phyloP scores from a whole-genome alignment of 2,113 vertebrate genomes.

The Scomber colias region DNA sequence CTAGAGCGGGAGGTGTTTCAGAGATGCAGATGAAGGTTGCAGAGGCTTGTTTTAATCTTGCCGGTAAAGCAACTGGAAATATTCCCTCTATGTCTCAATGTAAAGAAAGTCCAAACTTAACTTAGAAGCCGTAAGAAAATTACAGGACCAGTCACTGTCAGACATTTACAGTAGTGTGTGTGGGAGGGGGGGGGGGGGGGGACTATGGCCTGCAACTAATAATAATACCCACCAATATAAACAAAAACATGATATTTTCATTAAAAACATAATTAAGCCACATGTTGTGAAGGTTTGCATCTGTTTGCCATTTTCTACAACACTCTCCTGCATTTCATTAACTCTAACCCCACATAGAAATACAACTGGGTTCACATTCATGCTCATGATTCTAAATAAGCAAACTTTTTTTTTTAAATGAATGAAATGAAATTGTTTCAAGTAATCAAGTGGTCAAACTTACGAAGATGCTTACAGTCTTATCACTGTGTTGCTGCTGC shows the following conservation, averaged over 20 bases:
- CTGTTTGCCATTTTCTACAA: not conserved
- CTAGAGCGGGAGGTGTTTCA: not conserved
- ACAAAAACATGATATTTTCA: not conserved
- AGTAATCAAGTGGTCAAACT: constrained; percentile 69
- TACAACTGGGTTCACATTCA: not conserved
- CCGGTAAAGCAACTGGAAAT: constrained; percentile 44
- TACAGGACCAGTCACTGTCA: not conserved
- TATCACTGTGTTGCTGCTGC: constrained; percentile 92
- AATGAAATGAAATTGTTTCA: constrained; percentile 11
- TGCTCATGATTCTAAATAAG: not conserved
- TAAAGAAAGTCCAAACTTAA: not conserved
- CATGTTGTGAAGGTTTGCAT: not conserved
- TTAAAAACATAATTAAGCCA: not conserved
- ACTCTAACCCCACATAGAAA: not conserved
- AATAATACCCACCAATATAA: not conserved
- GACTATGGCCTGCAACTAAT: too few species aligned
- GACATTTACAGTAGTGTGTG: not conserved
- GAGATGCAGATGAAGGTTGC: constrained; percentile 10
- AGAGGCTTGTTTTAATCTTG: not conserved
- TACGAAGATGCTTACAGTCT: constrained; percentile 90
- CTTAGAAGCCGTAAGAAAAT: not conserved
- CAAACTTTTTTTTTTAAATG: not conserved
- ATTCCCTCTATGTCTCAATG: not conserved
- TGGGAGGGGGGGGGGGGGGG: not conserved
- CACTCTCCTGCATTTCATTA: not conserved